Conservation (phyloP, 1,140 invertebrate species). For the Venustaconcha ellipsiformis region DNA sequence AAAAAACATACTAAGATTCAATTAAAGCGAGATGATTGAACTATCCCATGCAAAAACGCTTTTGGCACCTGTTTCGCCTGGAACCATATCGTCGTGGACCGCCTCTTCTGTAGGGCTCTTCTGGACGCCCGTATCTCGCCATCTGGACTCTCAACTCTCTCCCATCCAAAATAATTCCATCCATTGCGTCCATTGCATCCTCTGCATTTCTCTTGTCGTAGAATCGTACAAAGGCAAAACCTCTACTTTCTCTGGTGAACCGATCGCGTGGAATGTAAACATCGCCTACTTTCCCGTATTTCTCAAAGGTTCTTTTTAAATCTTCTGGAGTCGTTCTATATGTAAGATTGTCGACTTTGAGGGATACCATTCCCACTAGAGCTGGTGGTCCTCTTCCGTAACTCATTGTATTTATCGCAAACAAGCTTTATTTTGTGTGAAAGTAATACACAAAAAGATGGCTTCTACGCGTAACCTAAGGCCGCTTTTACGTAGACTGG, state of each 20-base stretch:
- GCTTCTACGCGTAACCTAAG: too few species aligned
- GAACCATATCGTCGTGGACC: conserved; percentile 41
- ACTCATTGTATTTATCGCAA: conserved; percentile 74
- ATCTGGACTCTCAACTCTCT: conserved; percentile 96
- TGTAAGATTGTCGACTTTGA: conserved; percentile 98
- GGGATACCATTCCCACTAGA: conserved; percentile 96
- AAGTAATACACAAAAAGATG: too few species aligned
- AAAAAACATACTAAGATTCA: too few species aligned
- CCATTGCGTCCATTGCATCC: conserved; percentile 93
- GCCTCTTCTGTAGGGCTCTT: conserved; percentile 51
- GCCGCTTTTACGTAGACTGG: too few species aligned
- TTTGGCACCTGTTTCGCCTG: too few species aligned
- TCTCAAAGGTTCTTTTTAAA: conserved; percentile 92
- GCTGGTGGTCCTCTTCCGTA: conserved; percentile 91
- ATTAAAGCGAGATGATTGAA: too few species aligned
- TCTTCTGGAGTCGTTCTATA: conserved; percentile 97
- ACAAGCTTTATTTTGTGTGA: too few species aligned
- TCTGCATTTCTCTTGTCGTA: conserved; percentile 96
- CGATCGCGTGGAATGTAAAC: conserved; percentile 98
- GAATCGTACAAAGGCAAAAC: conserved; percentile 97
- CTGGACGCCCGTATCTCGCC: conserved; percentile 93
- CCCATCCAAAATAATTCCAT: conserved; percentile 94
- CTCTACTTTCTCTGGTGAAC: conserved; percentile 93
- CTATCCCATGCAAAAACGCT: too few species aligned
- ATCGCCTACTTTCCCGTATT: conserved; percentile 96